Evolutionary conservation across 1,140 invertebrate species (phyloP), one percentile per base, ranked within the genome.

Genomic region (Drosophila grimshawi): DNA sequence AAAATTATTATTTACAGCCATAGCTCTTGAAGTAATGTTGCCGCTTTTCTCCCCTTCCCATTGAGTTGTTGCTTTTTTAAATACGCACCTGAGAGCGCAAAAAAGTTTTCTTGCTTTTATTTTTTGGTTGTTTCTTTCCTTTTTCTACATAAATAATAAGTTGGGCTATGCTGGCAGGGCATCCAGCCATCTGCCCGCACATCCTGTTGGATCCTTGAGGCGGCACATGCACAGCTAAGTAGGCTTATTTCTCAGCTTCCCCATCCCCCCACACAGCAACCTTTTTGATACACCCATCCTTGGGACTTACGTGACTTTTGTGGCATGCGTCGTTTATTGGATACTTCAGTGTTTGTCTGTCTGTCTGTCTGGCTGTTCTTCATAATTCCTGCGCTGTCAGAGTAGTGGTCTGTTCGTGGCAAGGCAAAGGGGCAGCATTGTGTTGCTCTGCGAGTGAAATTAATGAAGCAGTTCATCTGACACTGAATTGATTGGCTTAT

Each of bases 381-480:
- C 63, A 78, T 81, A 81, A 73, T 77, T 83, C 73, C 32, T 68
- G 48, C 51, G 39, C 39, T 11, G 7, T 7, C 39, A 41, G 39
- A 41, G 6, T 41, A 7, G 8, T 41, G 39, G 76, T 62, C 27
- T 56, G 53, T 19, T 19, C 10, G 29, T 32, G 1, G 10, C 39
- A 7, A 7, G 43, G 41, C 29, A n/a, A n/a, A 33, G 46, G 60
- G 8, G n/a, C 11, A 32, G 32, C 45, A 29, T 69, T 69, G 48
- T 62, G 46, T 69, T 11, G 49, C 55, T 32, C 55, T 65, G 46
- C 77, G 76, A 85, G 68, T 78, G 79, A 89, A 88, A 88, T 88
- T 88, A 88, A 88, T 88, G 83, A 88, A 88, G 83, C 83, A 89
- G 85, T 88, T 88, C 83, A 89, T 89, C 83, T 82, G 86, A 88